Conservation (phyloP, 2,888 invertebrate genomes). For the Labia minor region DNA sequence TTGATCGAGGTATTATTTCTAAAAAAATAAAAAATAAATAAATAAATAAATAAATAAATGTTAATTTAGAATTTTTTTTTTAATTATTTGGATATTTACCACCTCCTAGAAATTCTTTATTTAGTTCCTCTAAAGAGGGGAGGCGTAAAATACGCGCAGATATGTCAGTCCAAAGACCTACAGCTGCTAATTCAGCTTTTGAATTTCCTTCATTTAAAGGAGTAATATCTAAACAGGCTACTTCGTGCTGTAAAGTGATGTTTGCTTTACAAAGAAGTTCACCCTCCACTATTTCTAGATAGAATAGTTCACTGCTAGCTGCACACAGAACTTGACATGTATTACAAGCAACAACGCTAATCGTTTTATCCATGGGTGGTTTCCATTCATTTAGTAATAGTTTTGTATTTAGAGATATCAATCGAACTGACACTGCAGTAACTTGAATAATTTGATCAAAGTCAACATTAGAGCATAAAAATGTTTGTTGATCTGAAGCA, state of each 20-base stretch:
- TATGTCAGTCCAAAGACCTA: conserved; percentile 96
- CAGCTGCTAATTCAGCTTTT: conserved; percentile 66
- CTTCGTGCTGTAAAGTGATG: conserved; percentile 78
- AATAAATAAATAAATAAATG: too few species aligned
- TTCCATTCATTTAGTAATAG: conserved; percentile 60
- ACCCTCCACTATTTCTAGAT: conserved; percentile 59
- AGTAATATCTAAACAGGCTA: conserved; percentile 91
- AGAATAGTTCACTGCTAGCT: conserved; percentile 76
- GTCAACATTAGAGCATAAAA: conserved; percentile 84
- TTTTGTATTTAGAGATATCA: conserved; percentile 57
- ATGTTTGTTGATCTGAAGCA: conserved; percentile 82
- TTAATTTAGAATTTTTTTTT: too few species aligned
- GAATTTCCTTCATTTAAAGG: conserved; percentile 50
- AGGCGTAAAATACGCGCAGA: conserved; percentile 76
- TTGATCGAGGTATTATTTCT: conserved; percentile 95
- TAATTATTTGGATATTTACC: conserved; percentile 38
- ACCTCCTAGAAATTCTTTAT: conserved; percentile 80
- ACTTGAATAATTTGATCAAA: conserved; percentile 70
- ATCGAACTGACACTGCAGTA: conserved; percentile 59
- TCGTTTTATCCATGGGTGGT: conserved; percentile 55
- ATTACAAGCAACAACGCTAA: conserved; percentile 83
- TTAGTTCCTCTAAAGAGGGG: conserved; percentile 67
- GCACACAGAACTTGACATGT: conserved; percentile 68
- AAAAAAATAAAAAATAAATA: conserved; percentile 28
- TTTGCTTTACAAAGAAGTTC: conserved; percentile 52